Evolutionary conservation across 2,797 vertebrate genomes (phyloP).

Genomic region (Helicolenus hilgendorfi): DNA sequence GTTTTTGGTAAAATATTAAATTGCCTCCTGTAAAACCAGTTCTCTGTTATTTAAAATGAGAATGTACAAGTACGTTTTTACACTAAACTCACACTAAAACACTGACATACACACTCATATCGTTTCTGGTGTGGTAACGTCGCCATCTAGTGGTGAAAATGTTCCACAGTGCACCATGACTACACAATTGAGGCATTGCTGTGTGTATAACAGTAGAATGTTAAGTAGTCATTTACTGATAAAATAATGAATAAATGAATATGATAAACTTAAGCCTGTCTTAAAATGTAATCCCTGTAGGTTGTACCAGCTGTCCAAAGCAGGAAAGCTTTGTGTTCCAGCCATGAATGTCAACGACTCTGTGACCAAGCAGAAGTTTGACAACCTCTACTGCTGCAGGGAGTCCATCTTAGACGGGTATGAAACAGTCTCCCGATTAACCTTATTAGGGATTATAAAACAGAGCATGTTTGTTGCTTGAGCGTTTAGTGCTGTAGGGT

Average conservation of each 20-base stretch:
- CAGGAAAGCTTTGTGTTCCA: slow-evolving; percentile 97
- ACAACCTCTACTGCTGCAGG: slow-evolving; percentile 98
- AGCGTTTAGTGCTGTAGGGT: neutral
- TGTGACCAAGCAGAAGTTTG: slow-evolving; percentile 98
- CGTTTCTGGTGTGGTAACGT: slow-evolving; percentile 1
- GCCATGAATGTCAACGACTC: slow-evolving; percentile 99
- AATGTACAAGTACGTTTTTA: neutral
- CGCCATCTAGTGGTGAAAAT: slow-evolving; percentile 85
- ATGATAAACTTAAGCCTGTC: neutral
- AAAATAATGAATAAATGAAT: neutral
- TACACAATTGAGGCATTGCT: neutral
- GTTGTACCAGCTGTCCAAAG: slow-evolving; percentile 97
- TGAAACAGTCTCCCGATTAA: neutral
- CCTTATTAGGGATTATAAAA: neutral
- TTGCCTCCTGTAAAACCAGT: neutral
- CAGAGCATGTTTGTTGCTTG: neutral
- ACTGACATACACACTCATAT: neutral
- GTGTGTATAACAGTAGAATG: neutral
- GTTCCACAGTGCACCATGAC: neutral
- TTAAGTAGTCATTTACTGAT: neutral
- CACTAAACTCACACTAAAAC: neutral
- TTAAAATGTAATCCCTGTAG: slow-evolving; percentile 69
- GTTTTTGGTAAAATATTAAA: neutral
- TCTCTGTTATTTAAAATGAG: neutral
- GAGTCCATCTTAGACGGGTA: slow-evolving; percentile 98